These are phyloP conservation scores for Caenorhabditis inopinata DNA, from an alignment of 1,140 invertebrate genomes.

Conservation along the genomic window DNA sequence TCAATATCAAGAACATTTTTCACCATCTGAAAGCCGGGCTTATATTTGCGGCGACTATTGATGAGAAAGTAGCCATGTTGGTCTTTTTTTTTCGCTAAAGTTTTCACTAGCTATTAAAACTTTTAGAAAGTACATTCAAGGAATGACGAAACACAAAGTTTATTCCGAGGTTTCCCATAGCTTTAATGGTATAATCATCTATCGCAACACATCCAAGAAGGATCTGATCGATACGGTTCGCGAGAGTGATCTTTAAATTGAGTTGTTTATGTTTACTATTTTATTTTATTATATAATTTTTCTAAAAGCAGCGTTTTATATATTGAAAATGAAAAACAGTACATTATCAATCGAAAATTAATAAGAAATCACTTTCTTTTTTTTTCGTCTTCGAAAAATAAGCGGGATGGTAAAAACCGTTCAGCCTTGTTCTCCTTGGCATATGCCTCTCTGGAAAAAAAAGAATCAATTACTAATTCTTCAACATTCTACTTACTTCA, in stretches of 20 bases:
- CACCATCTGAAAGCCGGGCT: not conserved
- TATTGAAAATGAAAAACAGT: too few relatives aligned
- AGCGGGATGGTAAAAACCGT: slow-evolving; percentile 19
- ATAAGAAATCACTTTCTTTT: not conserved
- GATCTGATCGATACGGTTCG: not conserved
- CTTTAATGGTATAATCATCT: not conserved
- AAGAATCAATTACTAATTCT: too few relatives aligned
- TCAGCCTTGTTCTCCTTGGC: slow-evolving; percentile 31
- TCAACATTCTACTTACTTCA: not conserved
- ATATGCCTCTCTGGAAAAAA: slow-evolving; percentile 21
- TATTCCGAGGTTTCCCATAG: not conserved
- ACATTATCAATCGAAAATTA: not conserved
- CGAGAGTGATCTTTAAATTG: not conserved
- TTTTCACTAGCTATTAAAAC: too few relatives aligned
- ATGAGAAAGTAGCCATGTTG: not conserved
- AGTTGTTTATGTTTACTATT: not conserved
- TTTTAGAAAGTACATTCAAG: slow-evolving; percentile 24
- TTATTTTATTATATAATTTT: not conserved
- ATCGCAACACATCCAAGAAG: not conserved
- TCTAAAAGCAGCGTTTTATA: not conserved
- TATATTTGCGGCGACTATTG: not conserved
- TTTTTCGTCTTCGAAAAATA: slow-evolving; percentile 2
- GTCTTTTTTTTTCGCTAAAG: not conserved
- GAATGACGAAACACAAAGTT: not conserved
- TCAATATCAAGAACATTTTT: not conserved